Evolutionary conservation across 2,888 invertebrate species (phyloP).

Genomic region (Drosophila nigricruria): DNA sequence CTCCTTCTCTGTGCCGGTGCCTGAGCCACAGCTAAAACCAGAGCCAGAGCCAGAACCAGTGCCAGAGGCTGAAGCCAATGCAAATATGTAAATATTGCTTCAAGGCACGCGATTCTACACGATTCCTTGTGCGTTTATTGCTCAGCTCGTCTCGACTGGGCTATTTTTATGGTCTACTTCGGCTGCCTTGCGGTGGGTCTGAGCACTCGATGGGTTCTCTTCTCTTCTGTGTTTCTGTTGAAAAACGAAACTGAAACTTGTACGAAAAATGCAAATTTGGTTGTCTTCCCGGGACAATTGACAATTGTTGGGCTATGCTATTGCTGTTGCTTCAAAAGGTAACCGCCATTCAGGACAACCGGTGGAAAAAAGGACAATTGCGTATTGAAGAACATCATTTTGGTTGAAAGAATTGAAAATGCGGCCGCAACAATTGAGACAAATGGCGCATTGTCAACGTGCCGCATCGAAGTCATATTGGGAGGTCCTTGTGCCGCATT

Average conservation of each 20-base stretch:
- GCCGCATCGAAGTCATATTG: slow-evolving; percentile 76
- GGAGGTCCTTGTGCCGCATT: slow-evolving; percentile 64
- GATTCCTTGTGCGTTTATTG: slow-evolving; percentile 51
- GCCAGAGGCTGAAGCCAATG: slow-evolving; percentile 27
- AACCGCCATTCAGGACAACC: slow-evolving; percentile 39
- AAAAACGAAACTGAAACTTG: slow-evolving; percentile 53
- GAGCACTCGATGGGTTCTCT: slow-evolving; percentile 3
- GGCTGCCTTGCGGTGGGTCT: slow-evolving; percentile 71
- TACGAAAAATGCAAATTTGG: slow-evolving; percentile 72
- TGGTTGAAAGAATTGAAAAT: slow-evolving; percentile 60
- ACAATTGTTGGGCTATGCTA: slow-evolving; percentile 50
- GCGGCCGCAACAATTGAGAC: slow-evolving; percentile 58
- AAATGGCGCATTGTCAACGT: slow-evolving; percentile 67
- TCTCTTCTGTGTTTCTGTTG: slow-evolving; percentile 44
- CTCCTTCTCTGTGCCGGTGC: slow-evolving; percentile 20
- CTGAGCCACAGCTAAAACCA: not conserved
- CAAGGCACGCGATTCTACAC: slow-evolving; percentile 69
- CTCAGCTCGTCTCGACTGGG: slow-evolving; percentile 44
- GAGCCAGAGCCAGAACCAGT: not conserved
- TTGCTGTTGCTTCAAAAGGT: slow-evolving; percentile 64
- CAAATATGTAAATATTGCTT: slow-evolving; percentile 74
- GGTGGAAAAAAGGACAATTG: slow-evolving; percentile 71
- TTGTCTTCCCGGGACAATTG: slow-evolving; percentile 38
- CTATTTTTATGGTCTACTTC: slow-evolving; percentile 61
- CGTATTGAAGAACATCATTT: slow-evolving; percentile 74